phyloP scores from a whole-genome alignment of 2,888 invertebrate genomes.

The Diachrysia chrysitis region DNA sequence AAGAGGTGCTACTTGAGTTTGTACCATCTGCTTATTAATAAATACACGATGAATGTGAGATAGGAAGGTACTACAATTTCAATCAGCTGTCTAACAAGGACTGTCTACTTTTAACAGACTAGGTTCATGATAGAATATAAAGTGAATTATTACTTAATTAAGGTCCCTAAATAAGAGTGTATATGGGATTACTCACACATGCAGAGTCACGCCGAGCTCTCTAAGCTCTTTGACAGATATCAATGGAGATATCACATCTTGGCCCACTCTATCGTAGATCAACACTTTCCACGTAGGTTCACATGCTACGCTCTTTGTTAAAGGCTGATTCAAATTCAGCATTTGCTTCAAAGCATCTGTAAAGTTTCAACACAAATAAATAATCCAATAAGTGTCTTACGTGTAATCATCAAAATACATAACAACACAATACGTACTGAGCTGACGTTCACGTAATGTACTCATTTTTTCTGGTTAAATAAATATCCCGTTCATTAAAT shows the following conservation, averaged over 20 bases:
- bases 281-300: slow-evolving; percentile 99
- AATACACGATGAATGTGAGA: neutral
- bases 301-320: slow-evolving; percentile 92
- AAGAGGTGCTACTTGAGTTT: too few relatives aligned
- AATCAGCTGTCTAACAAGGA: neutral
- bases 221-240: slow-evolving; percentile 98
- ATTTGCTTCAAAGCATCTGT: slow-evolving; percentile 97
- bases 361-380: slow-evolving; percentile 66
- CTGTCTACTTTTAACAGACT: neutral
- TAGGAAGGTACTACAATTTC: too few relatives aligned
- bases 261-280: slow-evolving; percentile 98
- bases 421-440: slow-evolving; percentile 61
- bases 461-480: slow-evolving; percentile 50
- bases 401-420: slow-evolving; percentile 42
- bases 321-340: slow-evolving; percentile 96
- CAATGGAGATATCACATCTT: slow-evolving; percentile 99
- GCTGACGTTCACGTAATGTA: slow-evolving; percentile 70
- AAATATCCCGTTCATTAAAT: slow-evolving; percentile 44
- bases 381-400: slow-evolving; percentile 36
- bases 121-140: neutral
- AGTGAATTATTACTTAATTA: neutral
- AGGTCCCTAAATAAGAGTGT: neutral
- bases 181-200: slow-evolving; percentile 93
- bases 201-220: slow-evolving; percentile 98
- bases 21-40: too few relatives aligned